Base-by-base conservation (phyloP, 2,797 vertebrate genomes). In the Ctenochaetus hawaiiensis region DNA sequence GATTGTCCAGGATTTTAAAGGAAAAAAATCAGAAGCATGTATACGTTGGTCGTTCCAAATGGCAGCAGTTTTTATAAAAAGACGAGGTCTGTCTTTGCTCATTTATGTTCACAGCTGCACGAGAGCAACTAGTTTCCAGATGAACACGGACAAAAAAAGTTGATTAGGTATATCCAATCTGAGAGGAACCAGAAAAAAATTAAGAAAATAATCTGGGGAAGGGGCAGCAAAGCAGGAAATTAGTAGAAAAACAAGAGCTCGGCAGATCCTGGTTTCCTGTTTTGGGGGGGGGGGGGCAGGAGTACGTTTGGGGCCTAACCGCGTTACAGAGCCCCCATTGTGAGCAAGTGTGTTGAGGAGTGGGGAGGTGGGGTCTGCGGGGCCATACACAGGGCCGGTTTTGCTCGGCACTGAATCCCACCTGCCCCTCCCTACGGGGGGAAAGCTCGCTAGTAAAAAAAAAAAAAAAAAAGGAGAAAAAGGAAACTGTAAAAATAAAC, bases 401-500 rank as follows among this genome's bases (percentile, higher is more conserved):
- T 87, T 91, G 82, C 89, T 89, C 91, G 77, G 81, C 72, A 47
- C 89, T 86, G 75, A 84, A 86, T 89, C 84, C 85, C 91, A 92
- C 91, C 90, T 88, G 88, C 91, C 91, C 92, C 91, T 88, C 88
- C 91, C 86, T 69, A 71, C 77, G 30, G 89, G 73, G 86, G 93
- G 89, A 94, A 95, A 94, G 86, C 90, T 86, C 82, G 86, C 90
- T 91, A 75, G 85, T 84, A 34, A 34, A 34, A 7, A 34, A 34
- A 34, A 34, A 34, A 34, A 34, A 30, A 90, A 89, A 90, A 91
- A 90, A 68, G 75, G 51, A 88, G 84, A 93, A 90, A 95, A 93
- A 92, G 95, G 95, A 96, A 96, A 95, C 92, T 89, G 92, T 95
- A 94, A 95, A 95, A 96, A 95, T 95, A 95, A 95, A 96, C 87